phyloP scores from a whole-genome alignment of 2,888 invertebrate genomes.

The Acrobasis consociella region DNA sequence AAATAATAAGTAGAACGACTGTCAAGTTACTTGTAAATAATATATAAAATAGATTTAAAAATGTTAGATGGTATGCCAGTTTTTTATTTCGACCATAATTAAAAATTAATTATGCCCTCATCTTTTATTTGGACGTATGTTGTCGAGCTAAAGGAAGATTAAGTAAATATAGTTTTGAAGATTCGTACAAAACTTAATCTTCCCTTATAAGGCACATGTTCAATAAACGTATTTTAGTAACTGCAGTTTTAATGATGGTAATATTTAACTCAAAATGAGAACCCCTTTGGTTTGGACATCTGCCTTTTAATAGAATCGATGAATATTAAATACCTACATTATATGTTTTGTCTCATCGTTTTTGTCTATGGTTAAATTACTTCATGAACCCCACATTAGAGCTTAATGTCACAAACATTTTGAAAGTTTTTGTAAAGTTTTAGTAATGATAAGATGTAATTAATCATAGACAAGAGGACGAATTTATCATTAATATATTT shows the following conservation, averaged over 20 bases:
- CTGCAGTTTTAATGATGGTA: neutral
- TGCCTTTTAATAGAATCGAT: neutral
- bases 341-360: conserved; percentile 27
- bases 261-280: neutral
- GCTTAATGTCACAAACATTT: conserved; percentile 57
- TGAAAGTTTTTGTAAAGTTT: conserved; percentile 45
- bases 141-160: neutral
- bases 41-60: conserved; percentile 28
- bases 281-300: neutral
- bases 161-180: no score
- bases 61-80: conserved; percentile 31
- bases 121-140: neutral
- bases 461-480: conserved; percentile 38
- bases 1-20: conserved; percentile 35
- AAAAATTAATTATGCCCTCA: neutral
- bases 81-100: conserved; percentile 18
- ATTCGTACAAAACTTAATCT: no score
- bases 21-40: conserved; percentile 41
- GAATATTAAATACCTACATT: neutral
- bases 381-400: conserved; percentile 56
- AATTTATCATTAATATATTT: conserved; percentile 24
- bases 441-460: conserved; percentile 28
- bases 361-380: conserved; percentile 48
- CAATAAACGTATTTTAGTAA: neutral
- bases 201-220: neutral